Evolutionary conservation across 2,888 invertebrate genomes (phyloP).

Genomic region (Agrochola lychnidis): DNA sequence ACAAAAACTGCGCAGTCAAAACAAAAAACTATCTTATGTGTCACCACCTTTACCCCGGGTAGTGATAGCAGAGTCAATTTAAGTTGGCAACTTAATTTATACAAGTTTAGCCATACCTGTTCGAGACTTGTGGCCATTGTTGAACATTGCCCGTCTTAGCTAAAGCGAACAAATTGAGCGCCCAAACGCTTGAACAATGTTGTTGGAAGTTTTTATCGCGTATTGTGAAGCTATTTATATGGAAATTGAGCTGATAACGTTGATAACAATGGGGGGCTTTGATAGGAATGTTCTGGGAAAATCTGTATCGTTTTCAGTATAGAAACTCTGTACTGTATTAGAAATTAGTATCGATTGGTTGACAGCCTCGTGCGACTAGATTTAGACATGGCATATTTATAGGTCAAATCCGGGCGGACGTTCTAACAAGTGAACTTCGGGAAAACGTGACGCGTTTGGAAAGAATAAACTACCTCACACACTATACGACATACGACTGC

Average conservation of each 20-base stretch:
- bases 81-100: conserved; percentile 83
- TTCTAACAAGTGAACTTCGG: no score
- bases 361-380: background rate
- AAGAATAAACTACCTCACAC: no score
- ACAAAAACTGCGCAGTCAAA: background rate
- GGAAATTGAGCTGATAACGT: conserved; percentile 50
- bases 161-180: conserved; percentile 60
- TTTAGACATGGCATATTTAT: no score
- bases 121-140: conserved; percentile 69
- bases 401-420: no score
- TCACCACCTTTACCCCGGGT: conserved; percentile 60
- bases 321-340: conserved; percentile 8
- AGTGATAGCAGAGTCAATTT: conserved; percentile 82
- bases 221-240: conserved; percentile 49
- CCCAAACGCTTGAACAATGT: conserved; percentile 46
- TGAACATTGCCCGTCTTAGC: conserved; percentile 64
- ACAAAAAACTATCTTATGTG: conserved; percentile 14
- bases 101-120: conserved; percentile 78
- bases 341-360: conserved; percentile 38
- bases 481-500: no score
- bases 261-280: conserved; percentile 47
- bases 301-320: conserved; percentile 43
- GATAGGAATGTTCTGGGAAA: conserved; percentile 42
- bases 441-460: no score
- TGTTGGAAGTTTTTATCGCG: conserved; percentile 57